A percentile compares a stretch with the other conserved stretches of the same genome.
Conservation (phyloP, 1,140 invertebrate genomes). For the Sitobion miscanthi region DNA sequence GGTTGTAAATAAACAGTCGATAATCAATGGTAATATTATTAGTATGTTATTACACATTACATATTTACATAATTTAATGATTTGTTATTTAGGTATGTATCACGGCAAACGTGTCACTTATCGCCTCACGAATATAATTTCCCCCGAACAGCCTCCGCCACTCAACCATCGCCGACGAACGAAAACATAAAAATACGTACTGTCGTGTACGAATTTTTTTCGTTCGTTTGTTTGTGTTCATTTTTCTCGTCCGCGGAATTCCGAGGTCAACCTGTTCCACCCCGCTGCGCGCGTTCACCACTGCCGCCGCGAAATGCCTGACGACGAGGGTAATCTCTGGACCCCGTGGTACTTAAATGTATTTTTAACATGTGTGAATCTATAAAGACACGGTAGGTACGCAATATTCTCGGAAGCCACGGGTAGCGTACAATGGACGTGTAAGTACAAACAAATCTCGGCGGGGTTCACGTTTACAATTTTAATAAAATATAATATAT, state of each 20-base stretch:
- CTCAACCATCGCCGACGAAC: no score
- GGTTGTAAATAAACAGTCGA: no score
- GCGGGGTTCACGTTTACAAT: not conserved
- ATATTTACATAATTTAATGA: no score
- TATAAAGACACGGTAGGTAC: not conserved
- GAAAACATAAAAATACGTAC: no score
- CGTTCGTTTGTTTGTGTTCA: not conserved
- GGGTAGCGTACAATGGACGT: no score
- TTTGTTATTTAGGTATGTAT: no score
- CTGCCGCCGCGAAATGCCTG: not conserved
- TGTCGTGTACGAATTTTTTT: not conserved
- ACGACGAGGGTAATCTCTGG: not conserved
- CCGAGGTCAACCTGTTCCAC: constrained; percentile 37
- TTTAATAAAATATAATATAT: no score
- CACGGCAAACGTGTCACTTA: no score
- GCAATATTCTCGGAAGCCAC: constrained; percentile 6
- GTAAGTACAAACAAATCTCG: not conserved
- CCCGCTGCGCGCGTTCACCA: not conserved
- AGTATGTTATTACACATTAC: not conserved
- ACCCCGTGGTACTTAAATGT: not conserved
- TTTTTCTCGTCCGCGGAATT: not conserved
- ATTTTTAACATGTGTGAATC: not conserved
- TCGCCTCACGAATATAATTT: no score
- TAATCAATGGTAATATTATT: no score
- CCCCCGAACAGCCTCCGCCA: no score